Base-by-base conservation (phyloP, 1,140 invertebrate species). In the Camponotus floridanus region DNA sequence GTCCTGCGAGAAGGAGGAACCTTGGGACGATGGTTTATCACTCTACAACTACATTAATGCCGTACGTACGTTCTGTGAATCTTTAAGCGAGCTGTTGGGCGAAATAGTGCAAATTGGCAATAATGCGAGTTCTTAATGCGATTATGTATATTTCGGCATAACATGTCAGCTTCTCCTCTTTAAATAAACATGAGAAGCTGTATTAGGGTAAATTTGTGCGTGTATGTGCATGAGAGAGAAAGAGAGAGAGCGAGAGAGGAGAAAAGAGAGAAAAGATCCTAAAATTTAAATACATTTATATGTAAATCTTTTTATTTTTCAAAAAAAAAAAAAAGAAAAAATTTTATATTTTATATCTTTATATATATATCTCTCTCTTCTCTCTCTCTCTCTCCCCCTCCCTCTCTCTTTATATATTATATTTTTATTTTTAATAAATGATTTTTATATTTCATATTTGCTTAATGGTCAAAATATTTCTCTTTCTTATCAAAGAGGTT, bases 31-130 rank as follows among this genome's bases (percentile, higher is more conserved):
- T 90, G 98, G 98, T n/a, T 96, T 97, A 65, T 97, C 97, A 13
- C 95, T 99, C 0, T 97, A 98, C 93, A 99, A 99, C 94, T 98
- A 98, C 93, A 98, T 99, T 91, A 98, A 98, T 95, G 96, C 97
- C 87, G 98, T 99, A 95, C 95, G 95, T 95, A 91, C 87, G 88
- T 87, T 90, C 71, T 80, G n/a, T 73, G 86, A 89, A 78, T 83
- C 55, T 76, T 73, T 21, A 65, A 65, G 26, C 36, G 11, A 45
- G 6, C 39, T 11, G 51, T 61, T 83, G n/a, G 4, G 8, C 15
- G 18, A 9, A 59, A 31, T 36, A 36, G 11, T 61, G 2, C 39
- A 31, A 59, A 31, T 18, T 33, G 8, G 9, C 13, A 70, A 21
- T 57, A 36, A 70, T 9, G 33, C 65, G 2, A 67, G 21, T n/a